Evolutionary conservation across 2,113 vertebrate genomes (phyloP), one percentile per base, ranked within the genome.

Genomic region (Ailuropoda melanoleuca): DNA sequence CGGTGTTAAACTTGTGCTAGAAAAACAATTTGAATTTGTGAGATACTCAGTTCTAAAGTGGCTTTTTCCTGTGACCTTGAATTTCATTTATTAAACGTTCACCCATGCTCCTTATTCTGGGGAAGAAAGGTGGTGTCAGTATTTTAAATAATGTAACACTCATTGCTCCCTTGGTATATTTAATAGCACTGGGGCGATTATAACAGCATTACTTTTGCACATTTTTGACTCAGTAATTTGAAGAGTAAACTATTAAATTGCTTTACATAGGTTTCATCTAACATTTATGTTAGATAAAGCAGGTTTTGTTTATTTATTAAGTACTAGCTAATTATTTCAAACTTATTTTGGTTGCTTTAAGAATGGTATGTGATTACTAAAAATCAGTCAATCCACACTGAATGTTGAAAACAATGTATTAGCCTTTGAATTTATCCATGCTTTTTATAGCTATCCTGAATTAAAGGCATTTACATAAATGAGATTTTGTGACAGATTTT

Each of bases 81-180:
- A 88, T 70, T 94, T 92, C 18, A 55, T 82, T 98, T 56, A 96
- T 97, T 98, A 97, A 98, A 68, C 37, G 96, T 93, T 98, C 68
- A 95, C 86, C 75, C 21, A 78, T 23, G 21, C 11, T 87, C 68
- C 48, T 55, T 97, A 97, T 72, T 97, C 58, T 93, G 23, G 21
- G 62, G 14, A 84, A 90, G 55, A 88, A 97, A 64, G 0, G 58
- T 58, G 29, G 58, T 88, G 90, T 74, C 18, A 72, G 90, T 92
- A 23, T 97, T 46, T 82, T 92, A 92, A 85, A 75, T 75, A 94
- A 80, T 96, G 75, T 95, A 96, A 24, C 68, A 80, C 2, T 93
- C n/a, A 62, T 97, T 64, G 4, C 39, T 77, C 84, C 92, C 90
- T 90, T 95, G 93, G 96, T 88, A 3, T 56, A 58, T 95, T 98